Conservation (phyloP, 2,888 invertebrate species). For the Xestoiulus laeticollis region DNA sequence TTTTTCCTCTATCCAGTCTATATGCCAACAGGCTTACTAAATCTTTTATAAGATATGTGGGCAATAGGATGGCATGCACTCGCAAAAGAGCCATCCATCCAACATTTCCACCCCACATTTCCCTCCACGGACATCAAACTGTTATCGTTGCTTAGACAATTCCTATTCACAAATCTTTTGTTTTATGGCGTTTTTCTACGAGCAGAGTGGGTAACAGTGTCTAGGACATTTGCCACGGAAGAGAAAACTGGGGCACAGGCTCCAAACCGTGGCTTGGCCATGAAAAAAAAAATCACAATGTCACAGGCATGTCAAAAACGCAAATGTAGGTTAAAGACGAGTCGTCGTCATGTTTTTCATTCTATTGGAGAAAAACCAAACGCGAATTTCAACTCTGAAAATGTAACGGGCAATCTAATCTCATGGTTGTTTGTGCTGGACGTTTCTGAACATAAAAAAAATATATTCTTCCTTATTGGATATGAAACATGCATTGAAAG, state of each 20-base stretch:
- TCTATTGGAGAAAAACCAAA: neutral
- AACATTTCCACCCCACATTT: neutral
- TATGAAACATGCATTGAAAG: neutral
- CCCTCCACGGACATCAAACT: slow-evolving; percentile 34
- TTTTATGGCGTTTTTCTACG: slow-evolving; percentile 20
- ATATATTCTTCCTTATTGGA: neutral
- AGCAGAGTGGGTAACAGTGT: neutral
- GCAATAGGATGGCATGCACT: neutral
- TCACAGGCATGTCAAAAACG: neutral
- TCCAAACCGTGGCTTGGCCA: neutral
- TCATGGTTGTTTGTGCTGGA: neutral
- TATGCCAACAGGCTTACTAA: neutral
- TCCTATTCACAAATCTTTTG: slow-evolving; percentile 22
- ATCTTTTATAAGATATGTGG: neutral
- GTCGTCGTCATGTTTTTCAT: neutral
- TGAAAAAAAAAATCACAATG: neutral
- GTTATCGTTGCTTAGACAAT: slow-evolving; percentile 28
- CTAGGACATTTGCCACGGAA: slow-evolving; percentile 5
- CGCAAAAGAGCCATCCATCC: neutral
- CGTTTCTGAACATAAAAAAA: neutral
- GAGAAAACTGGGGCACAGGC: neutral
- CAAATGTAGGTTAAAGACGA: slow-evolving; percentile 29
- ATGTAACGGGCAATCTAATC: neutral
- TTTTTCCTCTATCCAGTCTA: neutral
- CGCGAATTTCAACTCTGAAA: neutral